Percentiles rank a stretch among this genome's conserved stretches.
Evolutionary conservation across 2,888 invertebrate species (phyloP).

Genomic region (Eupithecia inturbata): DNA sequence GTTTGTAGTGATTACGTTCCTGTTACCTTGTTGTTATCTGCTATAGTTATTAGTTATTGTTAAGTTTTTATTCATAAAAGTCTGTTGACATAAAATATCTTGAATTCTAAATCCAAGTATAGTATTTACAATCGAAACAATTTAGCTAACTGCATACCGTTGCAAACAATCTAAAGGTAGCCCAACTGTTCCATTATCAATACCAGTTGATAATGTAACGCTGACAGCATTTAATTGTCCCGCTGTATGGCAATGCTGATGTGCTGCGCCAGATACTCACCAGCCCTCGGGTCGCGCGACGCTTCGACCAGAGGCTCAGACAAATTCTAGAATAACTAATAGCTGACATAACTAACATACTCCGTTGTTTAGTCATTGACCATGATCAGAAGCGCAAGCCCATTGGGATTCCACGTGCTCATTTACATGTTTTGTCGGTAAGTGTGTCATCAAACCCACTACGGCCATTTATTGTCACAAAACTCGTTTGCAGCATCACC

Average conservation of each 20-base stretch:
- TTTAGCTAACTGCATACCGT: too few relatives aligned
- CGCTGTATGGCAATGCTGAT: too few relatives aligned
- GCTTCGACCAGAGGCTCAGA: background rate
- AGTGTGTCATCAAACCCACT: conserved; percentile 12
- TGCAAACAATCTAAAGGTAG: too few relatives aligned
- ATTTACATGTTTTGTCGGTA: conserved; percentile 10
- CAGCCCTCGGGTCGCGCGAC: background rate
- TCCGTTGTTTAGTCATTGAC: background rate
- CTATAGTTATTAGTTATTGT: too few relatives aligned
- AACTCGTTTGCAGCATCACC: background rate
- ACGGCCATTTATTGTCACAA: background rate
- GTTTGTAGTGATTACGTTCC: too few relatives aligned
- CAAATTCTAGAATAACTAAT: background rate
- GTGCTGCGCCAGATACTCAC: background rate
- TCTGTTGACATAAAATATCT: too few relatives aligned
- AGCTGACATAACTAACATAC: background rate
- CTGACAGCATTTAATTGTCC: background rate
- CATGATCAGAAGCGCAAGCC: background rate
- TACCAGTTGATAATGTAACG: background rate
- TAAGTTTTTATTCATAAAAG: too few relatives aligned
- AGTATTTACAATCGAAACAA: too few relatives aligned
- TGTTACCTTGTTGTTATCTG: too few relatives aligned
- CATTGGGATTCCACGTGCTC: background rate
- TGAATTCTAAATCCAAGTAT: too few relatives aligned
- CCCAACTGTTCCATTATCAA: too few relatives aligned